Base-by-base conservation (phyloP, 1,140 invertebrate genomes). In the Apolygus lucorum region DNA sequence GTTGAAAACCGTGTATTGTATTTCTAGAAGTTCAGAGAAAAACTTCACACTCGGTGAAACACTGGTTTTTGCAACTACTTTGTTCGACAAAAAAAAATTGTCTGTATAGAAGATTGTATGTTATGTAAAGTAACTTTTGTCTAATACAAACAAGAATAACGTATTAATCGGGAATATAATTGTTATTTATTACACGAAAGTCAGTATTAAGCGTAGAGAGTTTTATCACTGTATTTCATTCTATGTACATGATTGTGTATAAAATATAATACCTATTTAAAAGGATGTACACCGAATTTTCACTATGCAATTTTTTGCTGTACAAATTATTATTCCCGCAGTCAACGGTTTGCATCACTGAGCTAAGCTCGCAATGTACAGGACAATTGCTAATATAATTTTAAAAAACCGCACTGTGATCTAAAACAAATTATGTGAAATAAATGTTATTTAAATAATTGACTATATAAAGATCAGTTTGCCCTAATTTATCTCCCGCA, bases 321-420 rank as follows among this genome's bases (percentile, higher is more conserved):
- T 42, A 42, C 34, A 42, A 59, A 59, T 59, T 59, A 59, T n/a
- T n/a, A n/a, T 17, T 17, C 22, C 13, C 54, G 11, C 13, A 59
- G 22, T 59, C 22, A 59, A 59, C 54, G 22, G 54, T 59, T 59
- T 59, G 54, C 22, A 59, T 14, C 54, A 59, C 54, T 24, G 54
- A 59, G 54, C 54, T 17, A 59, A 59, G 54, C 54, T 59, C 54
- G 22, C 34, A 14, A 8, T 59, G 54, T 59, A 24, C 22, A 17
- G 22, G 22, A 59, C 54, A 24, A 24, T 49, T 24, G 54, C 54
- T 59, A 59, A 13, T 59, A 14, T 59, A 11, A 59, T 59, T 42
- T 42, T 42, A 42, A 59, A 49, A 13, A 59, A 59, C 54, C 54
- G 54, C 54, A 59, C 54, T 59, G 54, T 59, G 54, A 59, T 59